These are phyloP conservation scores for Marasmarcha lunaedactyla DNA, from an alignment of 2,888 invertebrate species.

Conservation along the genomic window DNA sequence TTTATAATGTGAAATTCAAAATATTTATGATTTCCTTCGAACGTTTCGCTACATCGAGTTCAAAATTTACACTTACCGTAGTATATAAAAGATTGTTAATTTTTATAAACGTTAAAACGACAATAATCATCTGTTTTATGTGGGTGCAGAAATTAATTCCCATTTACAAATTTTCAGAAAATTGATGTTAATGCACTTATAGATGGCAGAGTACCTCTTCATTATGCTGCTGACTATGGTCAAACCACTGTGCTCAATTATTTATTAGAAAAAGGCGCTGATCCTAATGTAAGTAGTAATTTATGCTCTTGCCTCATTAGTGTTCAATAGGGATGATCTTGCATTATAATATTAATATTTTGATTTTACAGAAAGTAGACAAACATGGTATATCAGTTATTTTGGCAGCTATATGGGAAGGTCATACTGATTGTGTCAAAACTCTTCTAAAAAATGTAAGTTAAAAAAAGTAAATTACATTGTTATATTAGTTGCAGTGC, in stretches of 20 bases:
- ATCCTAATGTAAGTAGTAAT: slow-evolving; percentile 83
- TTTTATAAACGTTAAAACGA: slow-evolving; percentile 26
- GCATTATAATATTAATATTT: too few species aligned
- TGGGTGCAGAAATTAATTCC: too few species aligned
- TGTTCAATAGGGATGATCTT: too few species aligned
- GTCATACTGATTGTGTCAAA: slow-evolving; percentile 92
- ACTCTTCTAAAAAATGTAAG: slow-evolving; percentile 87
- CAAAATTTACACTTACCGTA: too few species aligned
- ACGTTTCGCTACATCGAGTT: too few species aligned
- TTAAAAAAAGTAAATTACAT: slow-evolving; percentile 12
- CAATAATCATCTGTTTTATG: too few species aligned
- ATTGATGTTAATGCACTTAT: slow-evolving; percentile 89
- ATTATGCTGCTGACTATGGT: slow-evolving; percentile 97
- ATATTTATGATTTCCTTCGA: too few species aligned
- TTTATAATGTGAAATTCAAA: slow-evolving; percentile 14
- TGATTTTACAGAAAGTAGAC: slow-evolving; percentile 81
- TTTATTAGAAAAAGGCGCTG: slow-evolving; percentile 89
- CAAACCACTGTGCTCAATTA: slow-evolving; percentile 90
- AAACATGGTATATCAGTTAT: slow-evolving; percentile 96
- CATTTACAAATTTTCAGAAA: too few species aligned
- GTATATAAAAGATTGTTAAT: too few species aligned
- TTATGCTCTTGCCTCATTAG: too few species aligned
- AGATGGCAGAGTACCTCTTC: slow-evolving; percentile 89
- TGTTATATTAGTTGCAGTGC: too few species aligned
- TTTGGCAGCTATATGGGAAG: slow-evolving; percentile 96